Evolutionary conservation across 2,113 vertebrate species (phyloP).

Genomic region (Alectura lathami): DNA sequence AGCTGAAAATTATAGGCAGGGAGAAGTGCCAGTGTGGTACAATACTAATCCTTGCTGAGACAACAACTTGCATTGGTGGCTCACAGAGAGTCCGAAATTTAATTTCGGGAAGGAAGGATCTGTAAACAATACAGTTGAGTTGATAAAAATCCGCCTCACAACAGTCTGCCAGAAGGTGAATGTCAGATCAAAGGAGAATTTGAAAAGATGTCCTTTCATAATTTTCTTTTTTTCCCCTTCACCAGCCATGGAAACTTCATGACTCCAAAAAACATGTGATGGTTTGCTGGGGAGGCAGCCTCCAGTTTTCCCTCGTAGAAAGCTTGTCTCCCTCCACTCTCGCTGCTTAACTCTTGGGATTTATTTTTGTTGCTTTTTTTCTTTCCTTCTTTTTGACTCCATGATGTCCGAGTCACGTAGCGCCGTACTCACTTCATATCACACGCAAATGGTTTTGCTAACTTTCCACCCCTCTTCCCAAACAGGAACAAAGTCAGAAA

Average conservation of each 20-base stretch:
- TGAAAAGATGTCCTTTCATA: slow-evolving; percentile 48
- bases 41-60: slow-evolving; percentile 57
- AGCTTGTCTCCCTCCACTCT: neutral
- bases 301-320: slow-evolving; percentile 38
- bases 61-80: slow-evolving; percentile 34
- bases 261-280: slow-evolving; percentile 60
- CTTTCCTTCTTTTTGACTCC: neutral
- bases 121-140: slow-evolving; percentile 48
- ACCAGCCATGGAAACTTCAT: slow-evolving; percentile 57
- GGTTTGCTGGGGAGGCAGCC: slow-evolving; percentile 16
- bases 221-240: slow-evolving; percentile 11
- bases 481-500: slow-evolving; percentile 77
- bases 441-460: slow-evolving; percentile 1
- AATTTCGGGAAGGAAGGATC: slow-evolving; percentile 53
- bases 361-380: neutral
- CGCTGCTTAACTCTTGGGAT: neutral
- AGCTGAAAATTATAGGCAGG: slow-evolving; percentile 59
- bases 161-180: slow-evolving; percentile 51
- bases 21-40: slow-evolving; percentile 51
- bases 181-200: slow-evolving; percentile 67
- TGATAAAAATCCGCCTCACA: slow-evolving; percentile 40
- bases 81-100: slow-evolving; percentile 48
- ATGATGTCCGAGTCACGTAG: neutral
- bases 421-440: neutral
- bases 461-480: slow-evolving; percentile 36